Evolutionary conservation across 2,888 invertebrate genomes (phyloP), one percentile per base, ranked within the genome.

Genomic region (Cataglyphis cursor): DNA sequence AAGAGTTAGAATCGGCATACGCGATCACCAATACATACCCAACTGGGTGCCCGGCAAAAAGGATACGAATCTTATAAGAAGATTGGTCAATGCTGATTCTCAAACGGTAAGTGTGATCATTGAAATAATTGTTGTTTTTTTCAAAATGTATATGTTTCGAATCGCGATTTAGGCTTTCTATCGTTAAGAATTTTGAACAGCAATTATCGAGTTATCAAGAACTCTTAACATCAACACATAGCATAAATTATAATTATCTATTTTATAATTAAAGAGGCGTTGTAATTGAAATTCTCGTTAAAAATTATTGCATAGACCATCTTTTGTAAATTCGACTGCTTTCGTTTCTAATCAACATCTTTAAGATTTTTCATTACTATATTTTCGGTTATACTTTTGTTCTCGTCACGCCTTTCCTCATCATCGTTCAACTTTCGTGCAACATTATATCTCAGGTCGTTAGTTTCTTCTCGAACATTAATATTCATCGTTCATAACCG

Each of bases 41-140:
- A 95, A 94, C 78, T 95, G 95, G 95, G 82, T 95, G 31, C 95
- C 95, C 0, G 93, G 94, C 57, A 92, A 92, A 70, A 92, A 91
- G 59, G 94, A 95, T 76, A 91, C 92, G 24, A 90, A 90, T 65
- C 70, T 83, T 2, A 78, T 95, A 10, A 92, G 84, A 78, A 85
- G 73, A 15, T 85, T 94, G 15, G 54, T 85, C 15, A 82, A 88
- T 12, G 83, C 86, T 8, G 75, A 38, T 10, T 72, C 89, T 1
- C 89, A 90, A 86, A 91, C 86, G 92, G 94, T 94, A 86, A 90
- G 92, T 68, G 18, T 28, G 6, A 9, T 18, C 75, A 61, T 12
- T 76, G 18, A 59, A 57, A 70, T 59, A 57, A 72, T 44, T 59
- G 24, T 78, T 54, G 12, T 54, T 8, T 28, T 28, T 54, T 28